Conservation (phyloP, 2,888 invertebrate genomes). For the Aricia artaxerxes region DNA sequence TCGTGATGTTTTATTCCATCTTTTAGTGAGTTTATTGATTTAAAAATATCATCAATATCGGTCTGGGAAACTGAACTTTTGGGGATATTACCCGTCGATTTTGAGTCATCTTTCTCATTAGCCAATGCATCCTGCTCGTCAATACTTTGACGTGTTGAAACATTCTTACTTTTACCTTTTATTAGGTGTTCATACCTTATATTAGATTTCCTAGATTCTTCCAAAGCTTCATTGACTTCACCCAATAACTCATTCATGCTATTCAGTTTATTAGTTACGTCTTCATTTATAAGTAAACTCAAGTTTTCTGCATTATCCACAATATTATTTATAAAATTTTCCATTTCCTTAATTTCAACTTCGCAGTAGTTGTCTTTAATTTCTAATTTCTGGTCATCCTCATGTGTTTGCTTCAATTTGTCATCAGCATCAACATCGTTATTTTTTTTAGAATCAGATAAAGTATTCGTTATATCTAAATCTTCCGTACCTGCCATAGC, state of each 20-base stretch:
- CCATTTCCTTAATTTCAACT: constrained; percentile 69
- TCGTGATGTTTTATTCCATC: constrained; percentile 64
- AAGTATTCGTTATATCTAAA: neutral
- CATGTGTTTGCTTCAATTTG: constrained; percentile 46
- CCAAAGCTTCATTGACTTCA: constrained; percentile 70
- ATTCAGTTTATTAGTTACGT: constrained; percentile 73
- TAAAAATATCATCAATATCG: constrained; percentile 66
- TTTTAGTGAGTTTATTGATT: constrained; percentile 63
- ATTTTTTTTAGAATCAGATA: neutral
- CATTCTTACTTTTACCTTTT: constrained; percentile 49
- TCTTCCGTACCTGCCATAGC: neutral
- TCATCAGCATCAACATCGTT: constrained; percentile 18
- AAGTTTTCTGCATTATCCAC: constrained; percentile 72
- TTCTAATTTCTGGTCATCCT: constrained; percentile 57
- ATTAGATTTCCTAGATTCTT: constrained; percentile 68
- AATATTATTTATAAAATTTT: constrained; percentile 63
- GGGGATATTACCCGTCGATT: constrained; percentile 38
- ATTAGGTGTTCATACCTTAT: constrained; percentile 63
- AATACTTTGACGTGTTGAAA: neutral
- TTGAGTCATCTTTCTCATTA: constrained; percentile 37
- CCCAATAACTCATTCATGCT: constrained; percentile 73
- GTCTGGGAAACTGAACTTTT: constrained; percentile 50
- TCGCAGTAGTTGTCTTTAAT: constrained; percentile 57
- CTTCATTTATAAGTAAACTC: constrained; percentile 68
- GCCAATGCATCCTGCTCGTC: neutral